A percentile compares a stretch with the other conserved stretches of the same genome.
These are phyloP conservation scores for Dipodomys stephensi DNA, from an alignment of 2,113 vertebrate genomes.

Conservation along the genomic window DNA sequence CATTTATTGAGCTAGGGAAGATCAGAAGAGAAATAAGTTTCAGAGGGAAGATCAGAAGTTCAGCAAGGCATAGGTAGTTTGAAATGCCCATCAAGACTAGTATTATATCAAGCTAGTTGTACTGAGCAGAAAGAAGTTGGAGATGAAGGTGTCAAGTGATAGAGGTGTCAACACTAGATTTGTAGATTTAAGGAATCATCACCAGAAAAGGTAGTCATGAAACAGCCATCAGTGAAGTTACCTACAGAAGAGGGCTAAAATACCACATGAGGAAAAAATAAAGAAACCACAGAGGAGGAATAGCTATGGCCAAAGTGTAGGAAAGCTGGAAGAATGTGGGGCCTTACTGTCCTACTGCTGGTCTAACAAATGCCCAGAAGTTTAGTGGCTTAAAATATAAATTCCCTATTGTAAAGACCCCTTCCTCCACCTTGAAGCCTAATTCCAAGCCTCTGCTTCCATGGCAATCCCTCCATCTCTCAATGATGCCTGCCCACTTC, in stretches of 20 bases:
- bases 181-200: not conserved
- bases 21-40: not conserved
- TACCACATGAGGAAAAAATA: not conserved
- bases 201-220: not conserved
- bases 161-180: not conserved
- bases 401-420: not conserved
- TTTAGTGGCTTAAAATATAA: not conserved
- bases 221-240: not conserved
- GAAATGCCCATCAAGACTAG: not conserved
- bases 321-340: not conserved
- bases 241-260: slow-evolving; percentile 2
- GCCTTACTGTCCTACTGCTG: too few species aligned
- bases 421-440: not conserved
- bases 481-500: not conserved
- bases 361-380: not conserved
- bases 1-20: not conserved
- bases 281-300: slow-evolving; percentile 27
- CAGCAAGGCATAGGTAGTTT: not conserved
- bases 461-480: not conserved
- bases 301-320: not conserved
- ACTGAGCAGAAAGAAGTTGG: not conserved
- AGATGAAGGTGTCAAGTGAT: not conserved
- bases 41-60: not conserved
- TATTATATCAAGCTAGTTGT: not conserved
- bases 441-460: not conserved